Evolutionary conservation across 2,797 vertebrate genomes (phyloP), one percentile per base, ranked within the genome.

Genomic region (Silurus aristotelis): DNA sequence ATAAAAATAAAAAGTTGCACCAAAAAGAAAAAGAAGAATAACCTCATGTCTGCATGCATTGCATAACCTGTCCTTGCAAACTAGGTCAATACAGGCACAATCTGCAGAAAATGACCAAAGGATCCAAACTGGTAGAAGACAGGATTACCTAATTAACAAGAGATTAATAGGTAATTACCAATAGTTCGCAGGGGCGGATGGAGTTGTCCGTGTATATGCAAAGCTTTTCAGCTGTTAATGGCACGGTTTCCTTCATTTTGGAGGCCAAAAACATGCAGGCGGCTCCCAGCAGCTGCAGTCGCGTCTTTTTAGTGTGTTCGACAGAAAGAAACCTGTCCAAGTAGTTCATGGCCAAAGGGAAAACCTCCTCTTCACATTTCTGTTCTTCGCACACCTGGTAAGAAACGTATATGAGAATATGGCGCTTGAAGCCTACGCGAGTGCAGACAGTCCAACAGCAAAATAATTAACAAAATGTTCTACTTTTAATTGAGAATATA

Each of bases 131-230:
- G 20, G 9, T 8, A 14, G 76, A 43, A 1, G n/a, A 20, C n/a
- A 55, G 63, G 27, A 27, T 52, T 3, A 66, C 63, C 43, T 31
- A 27, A 80, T 68, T 20, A 81, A 56, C 43, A 80, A 67, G 46
- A 80, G 9, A 68, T 81, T 71, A 67, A 78, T 48, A 17, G 15
- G 70, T 85, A 80, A 82, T 89, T 97, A 99, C 98, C 98, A 98
- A 95, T 92, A 99, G 95, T 92, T 99, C 98, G 63, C 95, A 93
- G 12, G 97, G 96, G 85, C 94, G 95, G 91, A 99, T 96, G 84
- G 98, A 99, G 95, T 99, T 97, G 95, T 99, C 98, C 6, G 97
- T 99, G 94, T 99, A 99, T 94, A 99, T 97, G 90, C 98, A 99
- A 90, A 99, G 92, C 93, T 99, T 99, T 91, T 99, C 98, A 6